phyloP scores from a whole-genome alignment of 2,797 vertebrate species.

The Florisuga fusca region DNA sequence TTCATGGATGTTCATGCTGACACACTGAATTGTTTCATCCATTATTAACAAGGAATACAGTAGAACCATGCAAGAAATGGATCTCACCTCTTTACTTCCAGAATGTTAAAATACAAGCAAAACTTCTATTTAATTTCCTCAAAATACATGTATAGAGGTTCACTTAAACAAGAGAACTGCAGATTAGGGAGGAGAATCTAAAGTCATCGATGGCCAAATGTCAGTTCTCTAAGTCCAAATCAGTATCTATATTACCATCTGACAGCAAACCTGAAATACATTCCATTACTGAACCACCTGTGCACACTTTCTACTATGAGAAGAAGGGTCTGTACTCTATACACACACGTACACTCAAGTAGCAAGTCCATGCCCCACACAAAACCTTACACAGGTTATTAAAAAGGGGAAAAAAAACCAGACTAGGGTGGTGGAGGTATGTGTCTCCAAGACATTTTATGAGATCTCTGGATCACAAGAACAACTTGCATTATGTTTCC shows the following conservation, averaged over 20 bases:
- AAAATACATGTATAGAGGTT: background rate
- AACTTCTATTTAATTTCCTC: background rate
- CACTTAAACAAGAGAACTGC: background rate
- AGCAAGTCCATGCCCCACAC: background rate
- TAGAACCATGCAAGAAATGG: background rate
- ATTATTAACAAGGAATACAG: background rate
- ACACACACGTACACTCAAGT: background rate
- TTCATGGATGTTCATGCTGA: background rate
- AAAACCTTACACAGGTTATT: background rate
- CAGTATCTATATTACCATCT: background rate
- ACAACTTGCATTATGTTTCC: background rate
- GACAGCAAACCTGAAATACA: background rate
- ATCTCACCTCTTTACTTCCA: background rate
- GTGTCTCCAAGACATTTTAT: background rate
- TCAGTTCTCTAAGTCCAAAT: background rate
- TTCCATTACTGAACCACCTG: background rate
- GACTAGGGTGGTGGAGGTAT: background rate
- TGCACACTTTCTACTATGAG: background rate
- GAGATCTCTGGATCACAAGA: background rate
- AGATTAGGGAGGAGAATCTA: background rate
- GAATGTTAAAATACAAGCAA: background rate
- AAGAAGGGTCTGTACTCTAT: background rate
- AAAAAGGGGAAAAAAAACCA: background rate
- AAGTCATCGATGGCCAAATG: background rate
- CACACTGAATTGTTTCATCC: background rate